Base-by-base conservation (phyloP, 2,888 invertebrate genomes). In the Macaria liturata region DNA sequence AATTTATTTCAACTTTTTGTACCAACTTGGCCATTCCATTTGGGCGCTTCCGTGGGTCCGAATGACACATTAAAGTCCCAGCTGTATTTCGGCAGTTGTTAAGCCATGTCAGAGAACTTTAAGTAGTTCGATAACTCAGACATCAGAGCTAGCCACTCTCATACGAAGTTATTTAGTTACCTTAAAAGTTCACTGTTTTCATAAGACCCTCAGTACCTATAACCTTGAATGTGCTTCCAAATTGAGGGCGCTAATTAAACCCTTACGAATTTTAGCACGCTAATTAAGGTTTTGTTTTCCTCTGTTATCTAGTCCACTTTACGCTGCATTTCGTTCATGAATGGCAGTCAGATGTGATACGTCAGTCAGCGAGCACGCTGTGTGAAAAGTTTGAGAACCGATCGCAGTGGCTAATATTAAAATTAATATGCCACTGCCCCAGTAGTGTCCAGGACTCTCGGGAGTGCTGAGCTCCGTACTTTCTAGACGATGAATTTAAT, bases 401-500 rank as follows among this genome's bases (percentile, higher is more conserved):
- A 67, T 69, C 62, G 82, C 66, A 63, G 83, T 79, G 76, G 83
- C 90, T 91, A 91, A 84, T 89, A 90, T 88, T 91, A 90, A 90
- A 90, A 86, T 88, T 86, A 83, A 86, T 90, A 86, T 84, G 78
- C 86, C 84, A 83, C 81, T 80, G 86, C 79, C 83, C 87, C 91
- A 90, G 91, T 90, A 85, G 84, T 76, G 84, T 78, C 80, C 84
- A 74, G 85, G 78, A 81, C 85, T 82, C 78, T 80, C 81, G 75
- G 75, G 79, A 83, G 84, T 79, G 75, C 74, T 78, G 85, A 83
- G 67, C 78, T 76, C 76, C 73, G 76, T 67, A 67, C 48, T 69
- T 72, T 66, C 56, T 77, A 78, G 84, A n/a, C 82, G 69, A 90
- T 90, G 89, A 80, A 76, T 78, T 74, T 78, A 68, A 80, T 83